These are phyloP conservation scores for Ryuthela nishihirai DNA, from an alignment of 2,888 invertebrate species.

Conservation along the genomic window DNA sequence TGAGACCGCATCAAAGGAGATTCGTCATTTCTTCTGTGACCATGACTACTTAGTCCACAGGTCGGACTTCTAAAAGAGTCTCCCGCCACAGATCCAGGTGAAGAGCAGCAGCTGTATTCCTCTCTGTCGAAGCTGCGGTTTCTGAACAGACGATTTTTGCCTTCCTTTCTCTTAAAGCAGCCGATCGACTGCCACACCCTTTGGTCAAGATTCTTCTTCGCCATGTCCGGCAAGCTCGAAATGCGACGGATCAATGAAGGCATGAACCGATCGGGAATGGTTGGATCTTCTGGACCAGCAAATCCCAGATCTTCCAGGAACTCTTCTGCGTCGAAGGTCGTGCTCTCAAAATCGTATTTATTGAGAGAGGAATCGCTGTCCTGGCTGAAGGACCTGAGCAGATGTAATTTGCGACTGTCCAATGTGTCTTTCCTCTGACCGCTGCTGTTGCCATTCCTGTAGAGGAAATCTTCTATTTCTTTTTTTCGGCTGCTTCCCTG, in stretches of 20 bases:
- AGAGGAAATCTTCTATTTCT: no score
- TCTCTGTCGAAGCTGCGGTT: slow-evolving; percentile 16
- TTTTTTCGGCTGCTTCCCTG: no score
- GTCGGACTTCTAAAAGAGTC: no score
- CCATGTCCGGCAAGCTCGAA: slow-evolving; percentile 17
- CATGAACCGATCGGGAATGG: slow-evolving; percentile 22
- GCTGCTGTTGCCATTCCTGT: background rate
- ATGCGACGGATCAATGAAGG: slow-evolving; percentile 24
- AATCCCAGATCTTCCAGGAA: slow-evolving; percentile 27
- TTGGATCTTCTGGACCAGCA: slow-evolving; percentile 16
- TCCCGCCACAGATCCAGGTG: no score
- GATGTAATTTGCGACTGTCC: slow-evolving; percentile 6
- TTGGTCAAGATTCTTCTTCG: slow-evolving; percentile 16
- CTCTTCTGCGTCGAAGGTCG: slow-evolving; percentile 22
- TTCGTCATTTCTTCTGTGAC: background rate
- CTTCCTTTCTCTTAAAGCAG: slow-evolving; percentile 20
- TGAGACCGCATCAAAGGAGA: slow-evolving; percentile 18
- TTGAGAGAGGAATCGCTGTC: slow-evolving; percentile 28
- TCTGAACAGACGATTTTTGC: slow-evolving; percentile 18
- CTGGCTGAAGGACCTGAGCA: slow-evolving; percentile 19
- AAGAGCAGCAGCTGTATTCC: no score
- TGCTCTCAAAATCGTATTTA: no score
- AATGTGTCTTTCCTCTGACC: no score
- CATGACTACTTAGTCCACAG: background rate
- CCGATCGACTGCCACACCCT: slow-evolving; percentile 24